These are phyloP conservation scores for Mechanitis mazaeus DNA, from an alignment of 2,888 invertebrate species.

Conservation along the genomic window DNA sequence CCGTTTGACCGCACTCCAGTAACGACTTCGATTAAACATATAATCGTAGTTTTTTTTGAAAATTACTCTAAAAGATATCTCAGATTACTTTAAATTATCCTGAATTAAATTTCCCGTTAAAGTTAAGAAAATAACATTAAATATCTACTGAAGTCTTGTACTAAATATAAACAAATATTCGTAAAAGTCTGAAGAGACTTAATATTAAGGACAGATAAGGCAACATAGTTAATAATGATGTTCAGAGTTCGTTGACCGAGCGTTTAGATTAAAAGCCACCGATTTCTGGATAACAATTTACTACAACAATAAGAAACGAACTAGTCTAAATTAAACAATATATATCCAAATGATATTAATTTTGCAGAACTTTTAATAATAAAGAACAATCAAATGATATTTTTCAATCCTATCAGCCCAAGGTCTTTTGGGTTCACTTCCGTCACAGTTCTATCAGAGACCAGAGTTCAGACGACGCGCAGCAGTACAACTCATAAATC, in stretches of 20 bases:
- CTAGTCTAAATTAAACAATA: no score
- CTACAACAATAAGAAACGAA: background rate
- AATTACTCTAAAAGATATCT: constrained; percentile 1
- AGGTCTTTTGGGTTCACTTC: constrained; percentile 10
- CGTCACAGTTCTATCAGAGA: constrained; percentile 30
- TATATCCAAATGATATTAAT: no score
- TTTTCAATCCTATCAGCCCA: background rate
- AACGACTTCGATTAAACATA: constrained; percentile 6
- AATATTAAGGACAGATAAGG: no score
- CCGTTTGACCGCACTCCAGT: constrained; percentile 36
- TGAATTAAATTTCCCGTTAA: background rate
- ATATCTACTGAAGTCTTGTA: no score
- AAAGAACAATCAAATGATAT: no score
- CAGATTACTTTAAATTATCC: background rate
- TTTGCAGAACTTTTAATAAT: background rate
- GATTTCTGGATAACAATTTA: constrained; percentile 8
- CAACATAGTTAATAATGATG: no score
- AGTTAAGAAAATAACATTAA: background rate
- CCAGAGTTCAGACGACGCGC: no score
- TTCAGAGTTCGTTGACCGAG: no score
- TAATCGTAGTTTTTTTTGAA: background rate
- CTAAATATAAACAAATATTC: no score
- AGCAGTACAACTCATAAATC: constrained; percentile 38
- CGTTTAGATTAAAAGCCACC: no score
- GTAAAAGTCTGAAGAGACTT: no score